Percentiles rank a stretch among this genome's conserved stretches.
Evolutionary conservation across 35 echinoderm and acorn worm species (phyloP).

Genomic region (Ophiothrix spiculata): DNA sequence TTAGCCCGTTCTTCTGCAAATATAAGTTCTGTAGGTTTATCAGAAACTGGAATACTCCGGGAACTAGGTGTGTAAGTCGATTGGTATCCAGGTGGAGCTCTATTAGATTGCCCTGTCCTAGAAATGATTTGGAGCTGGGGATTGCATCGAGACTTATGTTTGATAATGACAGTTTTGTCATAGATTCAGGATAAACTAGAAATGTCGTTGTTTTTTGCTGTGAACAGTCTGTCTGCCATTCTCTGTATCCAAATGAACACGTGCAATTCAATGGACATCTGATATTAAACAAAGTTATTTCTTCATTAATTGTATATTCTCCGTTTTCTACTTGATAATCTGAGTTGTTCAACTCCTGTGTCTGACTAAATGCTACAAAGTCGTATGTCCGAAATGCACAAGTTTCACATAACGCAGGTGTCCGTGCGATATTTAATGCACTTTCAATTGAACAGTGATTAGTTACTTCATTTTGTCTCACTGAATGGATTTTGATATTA

Average conservation of each 20-base stretch:
- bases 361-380: neutral
- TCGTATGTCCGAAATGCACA: neutral
- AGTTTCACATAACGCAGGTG: neutral
- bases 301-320: too few species aligned
- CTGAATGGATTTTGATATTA: neutral
- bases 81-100: neutral
- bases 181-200: neutral
- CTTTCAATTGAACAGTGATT: neutral
- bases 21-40: neutral
- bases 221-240: neutral
- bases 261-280: neutral
- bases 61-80: neutral
- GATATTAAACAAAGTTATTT: constrained; percentile 13
- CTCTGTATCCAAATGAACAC: neutral
- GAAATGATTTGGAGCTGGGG: neutral
- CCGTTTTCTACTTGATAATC: neutral
- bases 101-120: neutral
- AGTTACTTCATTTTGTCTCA: neutral
- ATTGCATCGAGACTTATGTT: neutral
- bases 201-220: neutral
- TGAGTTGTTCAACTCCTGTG: neutral
- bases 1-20: neutral
- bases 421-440: neutral
- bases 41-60: neutral
- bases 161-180: neutral